A percentile compares a stretch with the other conserved stretches of the same genome.
phyloP scores from a whole-genome alignment of 92 coral and sea anemone species.

The Meandrina meandrites region DNA sequence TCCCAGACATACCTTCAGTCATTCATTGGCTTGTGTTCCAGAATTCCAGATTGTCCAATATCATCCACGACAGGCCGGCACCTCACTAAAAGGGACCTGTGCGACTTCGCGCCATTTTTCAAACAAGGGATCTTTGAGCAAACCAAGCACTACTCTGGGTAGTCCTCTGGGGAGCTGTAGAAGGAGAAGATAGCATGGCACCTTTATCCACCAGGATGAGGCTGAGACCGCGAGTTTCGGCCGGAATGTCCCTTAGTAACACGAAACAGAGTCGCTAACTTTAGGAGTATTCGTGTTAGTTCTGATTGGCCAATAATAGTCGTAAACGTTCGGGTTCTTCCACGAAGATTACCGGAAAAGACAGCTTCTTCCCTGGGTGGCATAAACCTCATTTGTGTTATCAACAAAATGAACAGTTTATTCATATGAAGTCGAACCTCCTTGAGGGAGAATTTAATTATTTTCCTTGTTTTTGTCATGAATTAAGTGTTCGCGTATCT shows the following conservation, averaged over 20 bases:
- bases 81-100: constrained; percentile 89
- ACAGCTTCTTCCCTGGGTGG: not conserved
- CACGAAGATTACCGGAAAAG: not conserved
- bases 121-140: constrained; percentile 99
- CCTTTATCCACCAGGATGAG: not conserved
- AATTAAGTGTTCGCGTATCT: not conserved
- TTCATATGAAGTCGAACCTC: not conserved
- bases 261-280: not conserved
- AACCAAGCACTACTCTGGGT: constrained; percentile 81
- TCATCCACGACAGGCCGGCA: constrained; percentile 84
- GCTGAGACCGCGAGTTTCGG: not conserved
- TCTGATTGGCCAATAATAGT: not conserved
- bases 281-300: not conserved
- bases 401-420: not conserved
- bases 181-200: not conserved
- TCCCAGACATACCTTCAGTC: constrained; percentile 88
- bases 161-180: not conserved
- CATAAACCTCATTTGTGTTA: not conserved
- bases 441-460: not conserved
- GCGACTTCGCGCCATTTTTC: constrained; percentile 94
- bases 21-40: constrained; percentile 83
- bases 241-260: not conserved
- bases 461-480: not conserved
- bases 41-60: constrained; percentile 85
- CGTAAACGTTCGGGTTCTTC: not conserved